A percentile compares a stretch with the other conserved stretches of the same genome.
Evolutionary conservation across 2,113 vertebrate genomes (phyloP).

Genomic region (Solenodon paradoxus): DNA sequence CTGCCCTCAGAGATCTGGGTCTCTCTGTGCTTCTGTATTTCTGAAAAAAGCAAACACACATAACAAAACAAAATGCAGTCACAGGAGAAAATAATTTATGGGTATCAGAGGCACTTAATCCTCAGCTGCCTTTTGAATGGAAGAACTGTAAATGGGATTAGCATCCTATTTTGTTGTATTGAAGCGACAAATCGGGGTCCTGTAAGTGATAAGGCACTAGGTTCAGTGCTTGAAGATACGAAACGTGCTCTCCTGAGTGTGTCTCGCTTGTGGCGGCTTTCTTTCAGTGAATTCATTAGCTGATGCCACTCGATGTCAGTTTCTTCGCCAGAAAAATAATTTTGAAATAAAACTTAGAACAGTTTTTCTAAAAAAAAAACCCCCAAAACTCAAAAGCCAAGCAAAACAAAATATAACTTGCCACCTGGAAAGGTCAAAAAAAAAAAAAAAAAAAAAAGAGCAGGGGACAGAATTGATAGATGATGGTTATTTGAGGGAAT

Average conservation of each 20-base stretch:
- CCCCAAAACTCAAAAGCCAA: too few relatives aligned
- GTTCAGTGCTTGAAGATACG: background rate
- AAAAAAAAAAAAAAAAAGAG: background rate
- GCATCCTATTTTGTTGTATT: background rate
- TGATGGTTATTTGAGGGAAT: background rate
- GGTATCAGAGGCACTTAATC: slow-evolving; percentile 38
- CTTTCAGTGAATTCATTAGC: slow-evolving; percentile 40
- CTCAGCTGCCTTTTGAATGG: slow-evolving; percentile 54
- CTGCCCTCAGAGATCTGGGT: too few relatives aligned
- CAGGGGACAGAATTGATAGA: background rate
- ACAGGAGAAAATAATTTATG: slow-evolving; percentile 45
- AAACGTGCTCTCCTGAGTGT: slow-evolving; percentile 32
- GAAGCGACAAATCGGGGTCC: background rate
- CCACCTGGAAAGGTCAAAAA: background rate
- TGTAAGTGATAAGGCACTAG: slow-evolving; percentile 44
- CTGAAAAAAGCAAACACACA: too few relatives aligned
- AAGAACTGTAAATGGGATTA: slow-evolving; percentile 23
- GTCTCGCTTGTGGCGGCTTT: slow-evolving; percentile 30
- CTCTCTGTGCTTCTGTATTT: too few relatives aligned
- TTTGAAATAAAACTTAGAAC: slow-evolving; percentile 10
- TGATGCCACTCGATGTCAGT: slow-evolving; percentile 2
- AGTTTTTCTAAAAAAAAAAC: slow-evolving; percentile 45
- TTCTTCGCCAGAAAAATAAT: slow-evolving; percentile 64
- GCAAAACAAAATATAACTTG: too few relatives aligned
- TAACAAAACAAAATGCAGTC: slow-evolving; percentile 59